phyloP scores from a whole-genome alignment of 2,113 vertebrate species.

The Psittacula cyanocephala region DNA sequence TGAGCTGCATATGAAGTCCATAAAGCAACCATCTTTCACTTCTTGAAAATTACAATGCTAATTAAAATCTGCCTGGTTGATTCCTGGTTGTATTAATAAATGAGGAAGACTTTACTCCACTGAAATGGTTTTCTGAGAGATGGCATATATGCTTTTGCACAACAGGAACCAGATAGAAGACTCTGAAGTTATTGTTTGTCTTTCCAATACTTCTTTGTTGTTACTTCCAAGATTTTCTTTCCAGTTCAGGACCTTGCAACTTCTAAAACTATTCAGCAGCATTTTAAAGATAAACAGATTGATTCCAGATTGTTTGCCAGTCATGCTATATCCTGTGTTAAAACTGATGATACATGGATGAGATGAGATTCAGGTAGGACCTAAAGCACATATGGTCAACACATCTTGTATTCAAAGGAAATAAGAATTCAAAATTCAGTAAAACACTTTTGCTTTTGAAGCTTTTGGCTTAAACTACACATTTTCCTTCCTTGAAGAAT shows the following conservation, averaged over 20 bases:
- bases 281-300: conserved; percentile 70
- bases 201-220: conserved; percentile 63
- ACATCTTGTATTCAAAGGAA: conserved; percentile 21
- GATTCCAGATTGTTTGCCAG: conserved; percentile 65
- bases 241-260: conserved; percentile 56
- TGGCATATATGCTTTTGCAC: neutral
- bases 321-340: conserved; percentile 52
- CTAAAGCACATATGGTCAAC: conserved; percentile 57
- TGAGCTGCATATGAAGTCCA: conserved; percentile 73
- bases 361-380: conserved; percentile 59
- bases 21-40: conserved; percentile 45
- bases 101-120: conserved; percentile 15
- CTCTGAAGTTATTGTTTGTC: conserved; percentile 22
- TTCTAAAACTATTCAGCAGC: conserved; percentile 62
- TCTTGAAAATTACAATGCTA: conserved; percentile 57
- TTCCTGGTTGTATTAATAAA: conserved; percentile 52
- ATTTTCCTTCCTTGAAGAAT: neutral
- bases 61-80: conserved; percentile 46
- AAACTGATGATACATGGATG: conserved; percentile 42
- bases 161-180: conserved; percentile 41
- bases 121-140: conserved; percentile 44
- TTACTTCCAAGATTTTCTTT: conserved; percentile 61
- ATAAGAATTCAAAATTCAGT: conserved; percentile 10
- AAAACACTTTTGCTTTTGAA: conserved; percentile 18
- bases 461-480: neutral